Evolutionary conservation across 1,140 invertebrate genomes (phyloP), one percentile per base, ranked within the genome.

Genomic region (Ostrea edulis): DNA sequence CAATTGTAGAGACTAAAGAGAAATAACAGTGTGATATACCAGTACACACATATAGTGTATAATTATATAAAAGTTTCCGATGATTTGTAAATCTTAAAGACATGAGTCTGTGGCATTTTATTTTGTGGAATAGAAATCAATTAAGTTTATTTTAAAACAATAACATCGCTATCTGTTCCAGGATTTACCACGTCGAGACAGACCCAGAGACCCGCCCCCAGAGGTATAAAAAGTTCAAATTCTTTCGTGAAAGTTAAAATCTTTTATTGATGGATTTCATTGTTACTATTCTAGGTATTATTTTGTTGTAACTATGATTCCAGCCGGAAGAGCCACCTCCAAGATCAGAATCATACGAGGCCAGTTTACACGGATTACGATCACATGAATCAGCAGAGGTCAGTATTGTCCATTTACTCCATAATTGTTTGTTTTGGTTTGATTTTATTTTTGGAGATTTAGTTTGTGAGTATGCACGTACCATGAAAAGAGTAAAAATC

Each of bases 351-450:
- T 25, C 22, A 14, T 25, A 9, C 52, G 68, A 68, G 29, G 89
- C 68, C 20, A 86, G 55, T 20, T n/a, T 82, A 54, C 84, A 35
- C 58, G 84, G 71, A 8, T 58, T 85, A 55, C 52, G 44, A 65
- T 58, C 55, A 65, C 77, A 65, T 77, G 83, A 90, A 22, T 85
- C 68, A 54, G 89, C 83, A 25, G 82, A 85, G 83, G 86, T 86
- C 86, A 62, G 62, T 54, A 12, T 68, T 68, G 65, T 4, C 53
- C 55, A 84, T 9, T 22, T 17, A 44, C 51, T n/a, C 44, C 22
- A 77, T 85, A 54, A 53, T 22, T n/a, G 44, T 85, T 85, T 8
- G 54, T 9, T 55, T 44, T 44, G 5, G 35, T 44, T 1, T 1
- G 5, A 44, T 44, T 5, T 2, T 44, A 44, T 44, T 44, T 44